A percentile compares a stretch with the other conserved stretches of the same genome.
Conservation (phyloP, 2,113 vertebrate genomes). For the Quiscalus mexicanus region DNA sequence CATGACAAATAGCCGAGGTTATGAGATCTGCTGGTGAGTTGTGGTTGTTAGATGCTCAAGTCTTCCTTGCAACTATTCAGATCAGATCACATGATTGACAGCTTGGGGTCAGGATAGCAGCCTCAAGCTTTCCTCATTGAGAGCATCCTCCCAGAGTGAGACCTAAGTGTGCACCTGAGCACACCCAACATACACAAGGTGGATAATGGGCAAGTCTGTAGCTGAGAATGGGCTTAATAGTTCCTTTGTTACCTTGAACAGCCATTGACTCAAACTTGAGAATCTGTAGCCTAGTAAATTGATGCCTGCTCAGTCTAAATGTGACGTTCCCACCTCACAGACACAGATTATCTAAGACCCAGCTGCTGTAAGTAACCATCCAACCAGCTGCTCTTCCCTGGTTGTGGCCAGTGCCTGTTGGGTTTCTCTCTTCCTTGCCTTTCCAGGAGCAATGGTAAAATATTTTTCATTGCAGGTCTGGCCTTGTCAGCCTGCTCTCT, state of each 20-base stretch:
- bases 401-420: background rate
- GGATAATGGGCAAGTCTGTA: background rate
- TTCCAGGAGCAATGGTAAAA: background rate
- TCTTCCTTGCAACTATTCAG: background rate
- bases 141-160: background rate
- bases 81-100: background rate
- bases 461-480: background rate
- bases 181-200: background rate
- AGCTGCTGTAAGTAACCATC: background rate
- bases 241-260: background rate
- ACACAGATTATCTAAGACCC: background rate
- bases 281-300: background rate
- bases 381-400: background rate
- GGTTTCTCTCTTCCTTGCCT: background rate
- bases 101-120: background rate
- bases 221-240: background rate
- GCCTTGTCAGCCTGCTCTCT: background rate
- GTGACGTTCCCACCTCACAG: background rate
- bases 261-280: background rate
- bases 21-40: background rate
- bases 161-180: background rate
- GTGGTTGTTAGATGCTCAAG: background rate
- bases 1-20: background rate
- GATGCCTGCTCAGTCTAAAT: background rate
- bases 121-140: background rate